Conservation (phyloP, 23 tunicate species). For the Ascidia mentula region DNA sequence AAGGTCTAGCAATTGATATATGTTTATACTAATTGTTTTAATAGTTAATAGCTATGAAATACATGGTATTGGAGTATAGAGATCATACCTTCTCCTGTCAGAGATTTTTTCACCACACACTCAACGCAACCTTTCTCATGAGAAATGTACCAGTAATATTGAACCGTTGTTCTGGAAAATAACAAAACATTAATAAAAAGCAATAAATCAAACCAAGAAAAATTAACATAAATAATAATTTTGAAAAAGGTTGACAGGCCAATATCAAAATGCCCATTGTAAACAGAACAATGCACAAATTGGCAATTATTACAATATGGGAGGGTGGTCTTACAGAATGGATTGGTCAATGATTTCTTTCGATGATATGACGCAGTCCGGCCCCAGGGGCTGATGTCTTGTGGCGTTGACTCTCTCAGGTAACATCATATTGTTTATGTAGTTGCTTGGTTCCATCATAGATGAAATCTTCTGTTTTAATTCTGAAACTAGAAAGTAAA, state of each 20-base stretch:
- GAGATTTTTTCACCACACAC: constrained; percentile 56
- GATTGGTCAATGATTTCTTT: constrained; percentile 55
- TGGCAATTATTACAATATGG: too few species aligned
- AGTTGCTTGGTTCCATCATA: constrained; percentile 29
- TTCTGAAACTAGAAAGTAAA: constrained; percentile 29
- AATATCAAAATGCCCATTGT: too few species aligned
- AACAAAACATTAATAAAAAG: too few species aligned
- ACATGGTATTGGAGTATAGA: not conserved
- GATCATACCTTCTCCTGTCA: constrained; percentile 4
- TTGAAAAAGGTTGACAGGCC: not conserved
- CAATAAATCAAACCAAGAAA: not conserved
- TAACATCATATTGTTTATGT: constrained; percentile 80
- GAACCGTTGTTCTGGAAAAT: constrained; percentile 46
- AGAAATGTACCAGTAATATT: constrained; percentile 90
- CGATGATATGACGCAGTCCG: constrained; percentile 81
- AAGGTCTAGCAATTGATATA: too few species aligned
- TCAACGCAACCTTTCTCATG: constrained; percentile 91
- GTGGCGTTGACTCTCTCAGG: constrained; percentile 87
- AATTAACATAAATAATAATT: not conserved
- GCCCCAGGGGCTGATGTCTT: constrained; percentile 76
- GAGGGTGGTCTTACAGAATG: constrained; percentile 42
- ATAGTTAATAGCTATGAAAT: too few species aligned
- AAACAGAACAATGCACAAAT: too few species aligned
- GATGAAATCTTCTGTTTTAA: constrained; percentile 10
- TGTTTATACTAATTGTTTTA: too few species aligned